Evolutionary conservation across 2,888 invertebrate species (phyloP).

Genomic region (Amiota minor): DNA sequence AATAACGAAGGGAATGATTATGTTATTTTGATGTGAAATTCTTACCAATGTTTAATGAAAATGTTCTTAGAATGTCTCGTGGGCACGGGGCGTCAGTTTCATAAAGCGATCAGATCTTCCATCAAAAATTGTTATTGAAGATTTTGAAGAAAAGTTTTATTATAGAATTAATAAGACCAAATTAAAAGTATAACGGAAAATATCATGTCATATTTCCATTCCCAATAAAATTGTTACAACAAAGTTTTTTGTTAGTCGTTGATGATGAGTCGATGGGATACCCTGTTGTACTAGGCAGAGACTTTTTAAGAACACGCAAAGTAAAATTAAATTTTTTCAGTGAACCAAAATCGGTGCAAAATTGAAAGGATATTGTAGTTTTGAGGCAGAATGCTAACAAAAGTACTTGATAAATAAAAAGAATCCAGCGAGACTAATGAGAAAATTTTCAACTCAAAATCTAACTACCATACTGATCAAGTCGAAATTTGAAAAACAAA

Average conservation of each 20-base stretch:
- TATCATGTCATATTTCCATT: neutral
- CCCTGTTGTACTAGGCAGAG: conserved; percentile 1
- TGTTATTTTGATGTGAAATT: too few relatives aligned
- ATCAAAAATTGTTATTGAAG: too few relatives aligned
- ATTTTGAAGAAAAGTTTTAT: neutral
- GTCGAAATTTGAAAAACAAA: neutral
- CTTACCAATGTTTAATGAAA: too few relatives aligned
- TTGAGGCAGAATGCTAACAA: too few relatives aligned
- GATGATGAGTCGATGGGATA: neutral
- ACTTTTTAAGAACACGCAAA: neutral
- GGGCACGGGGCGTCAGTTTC: too few relatives aligned
- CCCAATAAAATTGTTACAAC: neutral
- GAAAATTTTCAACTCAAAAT: neutral
- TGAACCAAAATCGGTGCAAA: neutral
- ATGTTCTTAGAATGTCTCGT: too few relatives aligned
- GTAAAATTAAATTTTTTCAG: neutral
- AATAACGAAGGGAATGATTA: too few relatives aligned
- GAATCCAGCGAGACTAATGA: neutral
- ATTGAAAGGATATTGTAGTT: neutral
- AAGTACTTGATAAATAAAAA: neutral
- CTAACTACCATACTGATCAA: neutral
- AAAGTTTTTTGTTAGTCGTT: neutral
- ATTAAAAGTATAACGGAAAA: neutral
- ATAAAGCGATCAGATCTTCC: too few relatives aligned
- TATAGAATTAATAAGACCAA: too few relatives aligned